Evolutionary conservation across 2,888 invertebrate species (phyloP).

Genomic region (Parascotia fuliginaria): DNA sequence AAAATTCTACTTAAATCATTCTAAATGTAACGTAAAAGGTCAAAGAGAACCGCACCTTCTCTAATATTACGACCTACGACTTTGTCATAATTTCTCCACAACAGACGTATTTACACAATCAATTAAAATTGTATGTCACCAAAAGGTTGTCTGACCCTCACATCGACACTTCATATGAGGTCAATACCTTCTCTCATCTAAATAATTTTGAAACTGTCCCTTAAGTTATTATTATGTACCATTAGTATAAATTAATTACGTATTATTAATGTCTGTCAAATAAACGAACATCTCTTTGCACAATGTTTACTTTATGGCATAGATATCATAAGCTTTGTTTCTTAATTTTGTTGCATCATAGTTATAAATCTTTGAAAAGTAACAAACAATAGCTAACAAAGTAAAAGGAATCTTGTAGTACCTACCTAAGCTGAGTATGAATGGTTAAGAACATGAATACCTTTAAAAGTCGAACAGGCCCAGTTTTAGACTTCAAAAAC

Average conservation of each 20-base stretch:
- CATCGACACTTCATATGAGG: conserved; percentile 16
- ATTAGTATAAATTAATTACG: conserved; percentile 23
- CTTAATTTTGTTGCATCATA: conserved; percentile 7
- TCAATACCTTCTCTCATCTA: conserved; percentile 26
- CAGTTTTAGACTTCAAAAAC: no score
- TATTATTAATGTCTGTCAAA: background rate
- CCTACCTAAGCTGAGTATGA: no score
- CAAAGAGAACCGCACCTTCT: no score
- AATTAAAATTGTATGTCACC: conserved; percentile 8
- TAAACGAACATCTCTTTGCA: background rate
- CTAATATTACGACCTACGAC: no score
- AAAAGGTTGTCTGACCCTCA: conserved; percentile 10
- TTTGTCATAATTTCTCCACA: background rate
- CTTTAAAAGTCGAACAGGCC: no score
- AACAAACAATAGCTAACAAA: no score
- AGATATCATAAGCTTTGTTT: conserved; percentile 14
- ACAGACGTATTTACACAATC: conserved; percentile 2
- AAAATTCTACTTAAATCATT: no score
- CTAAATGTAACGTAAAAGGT: no score
- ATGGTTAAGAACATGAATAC: no score
- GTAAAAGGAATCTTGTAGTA: no score
- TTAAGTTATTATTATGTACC: conserved; percentile 6
- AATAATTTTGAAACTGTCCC: conserved; percentile 35
- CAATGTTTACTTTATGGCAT: background rate
- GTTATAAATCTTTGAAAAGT: background rate